Conservation (phyloP, 2,113 vertebrate genomes). For the Alaudala cheleensis region DNA sequence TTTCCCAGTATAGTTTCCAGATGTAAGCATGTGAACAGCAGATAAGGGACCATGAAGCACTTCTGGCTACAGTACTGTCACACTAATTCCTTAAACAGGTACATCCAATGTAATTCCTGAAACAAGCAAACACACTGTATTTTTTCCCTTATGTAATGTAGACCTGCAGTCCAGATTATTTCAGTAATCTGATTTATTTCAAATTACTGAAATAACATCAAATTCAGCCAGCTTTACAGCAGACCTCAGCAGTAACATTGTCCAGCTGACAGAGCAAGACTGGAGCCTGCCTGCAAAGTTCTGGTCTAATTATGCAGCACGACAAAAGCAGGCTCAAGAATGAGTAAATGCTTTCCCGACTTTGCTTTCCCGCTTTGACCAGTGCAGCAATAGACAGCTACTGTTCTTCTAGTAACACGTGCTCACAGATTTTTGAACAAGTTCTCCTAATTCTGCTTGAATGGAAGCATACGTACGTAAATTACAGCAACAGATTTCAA, state of each 20-base stretch:
- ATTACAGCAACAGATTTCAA: accelerated
- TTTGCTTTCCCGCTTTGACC: background rate
- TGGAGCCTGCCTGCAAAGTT: accelerated
- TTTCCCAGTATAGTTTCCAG: background rate
- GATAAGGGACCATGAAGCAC: background rate
- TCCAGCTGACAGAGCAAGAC: no score
- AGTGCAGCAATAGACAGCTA: no score
- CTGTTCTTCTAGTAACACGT: accelerated
- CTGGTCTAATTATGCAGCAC: background rate
- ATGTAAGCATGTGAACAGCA: background rate
- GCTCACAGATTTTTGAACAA: background rate
- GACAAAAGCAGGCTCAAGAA: background rate
- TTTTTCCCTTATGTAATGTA: background rate
- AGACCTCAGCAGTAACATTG: background rate
- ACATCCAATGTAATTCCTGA: background rate
- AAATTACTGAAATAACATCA: background rate
- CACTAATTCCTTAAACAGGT: background rate
- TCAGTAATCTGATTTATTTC: background rate
- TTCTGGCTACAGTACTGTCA: background rate
- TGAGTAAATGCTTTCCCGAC: accelerated
- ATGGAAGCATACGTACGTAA: background rate
- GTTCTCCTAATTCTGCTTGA: background rate
- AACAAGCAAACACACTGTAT: accelerated
- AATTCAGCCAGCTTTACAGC: background rate
- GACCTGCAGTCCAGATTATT: background rate